A percentile compares a stretch with the other conserved stretches of the same genome.
Conservation (phyloP, 2,797 vertebrate genomes). For the Pseudomugil tenellus region DNA sequence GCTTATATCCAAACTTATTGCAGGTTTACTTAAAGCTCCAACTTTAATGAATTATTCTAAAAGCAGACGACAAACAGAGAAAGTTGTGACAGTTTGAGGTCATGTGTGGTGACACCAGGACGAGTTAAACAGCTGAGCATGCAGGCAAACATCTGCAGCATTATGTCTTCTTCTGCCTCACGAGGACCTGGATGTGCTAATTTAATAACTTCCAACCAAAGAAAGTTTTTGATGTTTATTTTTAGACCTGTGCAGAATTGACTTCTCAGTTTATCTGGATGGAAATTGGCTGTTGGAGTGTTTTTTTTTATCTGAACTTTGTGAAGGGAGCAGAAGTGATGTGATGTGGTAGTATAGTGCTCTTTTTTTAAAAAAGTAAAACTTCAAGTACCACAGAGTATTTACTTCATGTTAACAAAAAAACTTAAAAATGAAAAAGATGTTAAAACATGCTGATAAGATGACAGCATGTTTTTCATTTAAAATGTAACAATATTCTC, state of each 20-base stretch:
- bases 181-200: slow-evolving; percentile 43
- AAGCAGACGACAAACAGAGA: slow-evolving; percentile 31
- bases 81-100: slow-evolving; percentile 69
- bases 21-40: slow-evolving; percentile 15
- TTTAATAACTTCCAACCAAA: slow-evolving; percentile 47
- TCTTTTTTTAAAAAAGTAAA: too few relatives aligned
- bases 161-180: slow-evolving; percentile 21
- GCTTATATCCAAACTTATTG: background rate
- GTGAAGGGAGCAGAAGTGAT: too few relatives aligned
- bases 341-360: too few relatives aligned
- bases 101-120: slow-evolving; percentile 29
- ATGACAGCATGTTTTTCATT: background rate
- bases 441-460: background rate
- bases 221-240: slow-evolving; percentile 37
- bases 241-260: slow-evolving; percentile 22
- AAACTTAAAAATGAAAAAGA: background rate
- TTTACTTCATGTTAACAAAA: background rate
- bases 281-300: background rate
- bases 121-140: slow-evolving; percentile 44
- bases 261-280: slow-evolving; percentile 1
- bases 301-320: slow-evolving; percentile 20
- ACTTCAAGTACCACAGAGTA: too few relatives aligned
- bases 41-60: slow-evolving; percentile 32
- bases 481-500: background rate
- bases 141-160: slow-evolving; percentile 48